phyloP scores from a whole-genome alignment of 2,113 vertebrate species.

The Uropsilus gracilis region DNA sequence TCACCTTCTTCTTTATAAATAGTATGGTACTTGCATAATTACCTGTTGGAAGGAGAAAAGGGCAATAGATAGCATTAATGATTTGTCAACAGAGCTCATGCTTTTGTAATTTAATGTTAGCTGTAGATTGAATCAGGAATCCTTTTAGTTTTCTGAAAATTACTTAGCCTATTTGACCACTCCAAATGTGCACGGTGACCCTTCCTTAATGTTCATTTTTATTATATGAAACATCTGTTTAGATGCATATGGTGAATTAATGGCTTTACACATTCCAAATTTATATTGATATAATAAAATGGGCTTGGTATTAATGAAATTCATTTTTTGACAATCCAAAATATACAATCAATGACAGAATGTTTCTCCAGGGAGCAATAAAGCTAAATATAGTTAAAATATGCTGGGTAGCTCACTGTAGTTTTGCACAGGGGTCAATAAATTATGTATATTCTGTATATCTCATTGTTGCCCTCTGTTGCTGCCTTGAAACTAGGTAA shows the following conservation, averaged over 20 bases:
- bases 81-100: constrained; percentile 54
- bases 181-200: constrained; percentile 14
- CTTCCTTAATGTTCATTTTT: constrained; percentile 50
- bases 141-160: constrained; percentile 49
- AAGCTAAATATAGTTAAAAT: constrained; percentile 67
- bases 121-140: constrained; percentile 24
- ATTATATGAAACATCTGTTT: constrained; percentile 7
- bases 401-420: neutral
- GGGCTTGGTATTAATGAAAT: constrained; percentile 50
- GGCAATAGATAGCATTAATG: constrained; percentile 59
- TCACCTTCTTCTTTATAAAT: constrained; percentile 11
- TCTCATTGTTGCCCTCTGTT: constrained; percentile 46
- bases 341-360: constrained; percentile 63
- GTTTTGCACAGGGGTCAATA: constrained; percentile 58
- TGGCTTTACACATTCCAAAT: constrained; percentile 56
- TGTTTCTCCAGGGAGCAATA: constrained; percentile 65
- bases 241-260: constrained; percentile 47
- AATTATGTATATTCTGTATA: constrained; percentile 58
- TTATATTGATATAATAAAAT: constrained; percentile 59
- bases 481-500: constrained; percentile 67
- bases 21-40: neutral
- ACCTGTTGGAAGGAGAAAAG: constrained; percentile 42
- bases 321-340: constrained; percentile 50
- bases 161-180: constrained; percentile 22
- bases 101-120: constrained; percentile 43